A percentile compares a stretch with the other conserved stretches of the same genome.
Evolutionary conservation across 2,888 invertebrate species (phyloP).

Genomic region (Epirrhoe tristata): DNA sequence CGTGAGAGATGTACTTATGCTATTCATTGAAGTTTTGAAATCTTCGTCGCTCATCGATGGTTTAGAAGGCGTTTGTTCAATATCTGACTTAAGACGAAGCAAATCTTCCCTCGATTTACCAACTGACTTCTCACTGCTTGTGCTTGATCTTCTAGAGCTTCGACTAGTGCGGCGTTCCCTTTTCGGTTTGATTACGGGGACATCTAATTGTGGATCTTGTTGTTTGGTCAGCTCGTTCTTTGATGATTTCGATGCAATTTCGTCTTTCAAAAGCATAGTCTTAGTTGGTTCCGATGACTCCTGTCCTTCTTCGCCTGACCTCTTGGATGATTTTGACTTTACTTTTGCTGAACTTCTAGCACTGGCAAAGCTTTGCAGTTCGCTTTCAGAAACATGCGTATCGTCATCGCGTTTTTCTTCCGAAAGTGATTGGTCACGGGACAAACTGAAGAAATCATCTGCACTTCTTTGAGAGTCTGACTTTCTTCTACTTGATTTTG

Average conservation of each 20-base stretch:
- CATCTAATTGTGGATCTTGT: constrained; percentile 37
- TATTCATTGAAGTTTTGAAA: constrained; percentile 58
- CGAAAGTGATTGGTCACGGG: constrained; percentile 86
- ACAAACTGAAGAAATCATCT: constrained; percentile 88
- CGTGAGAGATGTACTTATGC: constrained; percentile 62
- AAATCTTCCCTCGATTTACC: constrained; percentile 68
- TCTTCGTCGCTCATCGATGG: constrained; percentile 55
- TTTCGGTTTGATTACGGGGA: constrained; percentile 55
- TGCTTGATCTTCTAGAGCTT: constrained; percentile 74
- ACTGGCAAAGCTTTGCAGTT: constrained; percentile 88
- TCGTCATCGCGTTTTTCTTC: constrained; percentile 87
- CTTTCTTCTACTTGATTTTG: constrained; percentile 87
- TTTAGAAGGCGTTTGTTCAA: constrained; percentile 39
- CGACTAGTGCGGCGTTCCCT: constrained; percentile 74
- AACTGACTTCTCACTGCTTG: constrained; percentile 80
- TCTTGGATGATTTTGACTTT: constrained; percentile 68
- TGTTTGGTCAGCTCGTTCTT: constrained; percentile 6
- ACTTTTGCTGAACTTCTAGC: constrained; percentile 85
- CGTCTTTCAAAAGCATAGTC: constrained; percentile 65
- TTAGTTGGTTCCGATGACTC: constrained; percentile 67
- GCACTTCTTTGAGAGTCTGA: constrained; percentile 86
- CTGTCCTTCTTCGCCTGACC: constrained; percentile 64
- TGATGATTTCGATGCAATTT: constrained; percentile 52
- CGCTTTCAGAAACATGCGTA: constrained; percentile 86
- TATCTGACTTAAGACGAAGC: constrained; percentile 43